Base-by-base conservation (phyloP, 2,113 vertebrate genomes). In the Poeciliopsis turrubarensis region DNA sequence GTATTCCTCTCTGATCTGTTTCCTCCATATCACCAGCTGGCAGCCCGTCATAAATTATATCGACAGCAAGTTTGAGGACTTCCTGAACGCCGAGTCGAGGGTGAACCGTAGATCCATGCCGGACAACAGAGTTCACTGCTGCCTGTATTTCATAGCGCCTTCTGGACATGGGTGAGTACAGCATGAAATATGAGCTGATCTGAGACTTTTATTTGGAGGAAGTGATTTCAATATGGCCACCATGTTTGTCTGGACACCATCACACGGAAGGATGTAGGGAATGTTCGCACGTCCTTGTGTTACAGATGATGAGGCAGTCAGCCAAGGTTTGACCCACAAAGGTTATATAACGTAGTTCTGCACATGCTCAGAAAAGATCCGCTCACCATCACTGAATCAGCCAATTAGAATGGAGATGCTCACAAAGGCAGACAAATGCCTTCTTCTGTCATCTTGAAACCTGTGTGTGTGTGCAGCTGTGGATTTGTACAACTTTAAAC, bases 111-210 rank as follows among this genome's bases (percentile, higher is more conserved):
- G 89, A 60, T 92, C 89, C 67, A 93, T 94, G 93, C 93, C 94
- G 1, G 94, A 95, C 77, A 95, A 93, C 86, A 75, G 95, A 63
- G 94, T 95, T 37, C 95, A 95, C 86, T 93, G 92, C 87, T 95
- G 94, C 75, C 90, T 96, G 10, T 94, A 95, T 61, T 95, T 95
- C 81, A 95, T 94, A 8, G 91, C 92, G 3, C 93, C 93, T 47
- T 95, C 92, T 75, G 93, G 93, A 82, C 92, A 95, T 15, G 91
- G 94, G 92, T 95, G 78, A 15, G 93, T 91, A 77, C 51, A 86
- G 87, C 51, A 22, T 26, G 60, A 1, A 64, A 32, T 10, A 31
- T n/a, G 30, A 69, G 47, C 44, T 17, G 67, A 37, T 22, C 1
- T 37, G 10, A n/a, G 15, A 60, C 37, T 34, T 8, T 25, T 25